Evolutionary conservation across 1,140 invertebrate genomes (phyloP).

Genomic region (Archivesica marissinica): DNA sequence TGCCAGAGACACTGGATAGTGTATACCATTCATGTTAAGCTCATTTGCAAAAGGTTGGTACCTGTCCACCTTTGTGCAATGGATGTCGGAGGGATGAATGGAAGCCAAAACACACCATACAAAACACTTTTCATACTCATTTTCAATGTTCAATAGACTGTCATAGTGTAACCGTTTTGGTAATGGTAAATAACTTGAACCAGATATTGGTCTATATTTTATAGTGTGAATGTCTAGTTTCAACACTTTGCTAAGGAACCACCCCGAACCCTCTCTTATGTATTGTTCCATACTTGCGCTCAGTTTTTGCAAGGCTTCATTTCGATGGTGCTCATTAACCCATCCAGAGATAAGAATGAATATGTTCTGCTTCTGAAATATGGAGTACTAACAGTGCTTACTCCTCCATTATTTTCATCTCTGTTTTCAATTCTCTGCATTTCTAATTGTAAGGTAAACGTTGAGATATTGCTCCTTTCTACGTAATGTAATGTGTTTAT

Average conservation of each 20-base stretch:
- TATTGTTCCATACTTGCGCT: neutral
- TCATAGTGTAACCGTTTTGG: neutral
- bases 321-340: slow-evolving; percentile 2
- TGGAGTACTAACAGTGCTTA: neutral
- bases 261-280: slow-evolving; percentile 14
- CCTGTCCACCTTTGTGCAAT: neutral
- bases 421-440: neutral
- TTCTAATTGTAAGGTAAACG: slow-evolving; percentile 12
- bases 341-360: neutral
- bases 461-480: no score
- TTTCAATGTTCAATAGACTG: slow-evolving; percentile 25
- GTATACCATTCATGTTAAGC: neutral
- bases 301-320: slow-evolving; percentile 17
- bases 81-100: neutral
- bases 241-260: slow-evolving; percentile 3
- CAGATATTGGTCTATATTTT: neutral
- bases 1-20: slow-evolving; percentile 3
- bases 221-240: slow-evolving; percentile 24
- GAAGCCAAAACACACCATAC: neutral
- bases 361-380: slow-evolving; percentile 36
- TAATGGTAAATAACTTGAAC: slow-evolving; percentile 5
- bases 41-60: neutral
- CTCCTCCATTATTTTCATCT: no score
- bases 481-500: no score
- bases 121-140: slow-evolving; percentile 26